Conservation (phyloP, 1,140 invertebrate species). For the Argopecten irradians region DNA sequence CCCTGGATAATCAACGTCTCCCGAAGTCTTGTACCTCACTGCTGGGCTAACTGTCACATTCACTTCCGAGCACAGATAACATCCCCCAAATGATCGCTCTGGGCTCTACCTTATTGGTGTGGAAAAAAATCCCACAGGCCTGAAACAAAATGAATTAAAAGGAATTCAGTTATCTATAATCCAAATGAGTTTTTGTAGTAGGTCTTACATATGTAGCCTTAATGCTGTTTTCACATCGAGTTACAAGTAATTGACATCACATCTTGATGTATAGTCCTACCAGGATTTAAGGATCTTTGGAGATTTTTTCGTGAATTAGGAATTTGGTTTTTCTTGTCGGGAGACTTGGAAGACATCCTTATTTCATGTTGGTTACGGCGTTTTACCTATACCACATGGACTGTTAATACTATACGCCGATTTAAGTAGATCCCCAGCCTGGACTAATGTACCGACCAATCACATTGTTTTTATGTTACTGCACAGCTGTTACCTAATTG, state of each 20-base stretch:
- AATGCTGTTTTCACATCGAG: not conserved
- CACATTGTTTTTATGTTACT: not conserved
- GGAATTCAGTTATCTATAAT: conserved; percentile 1
- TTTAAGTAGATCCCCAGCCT: not conserved
- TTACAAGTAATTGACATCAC: not conserved
- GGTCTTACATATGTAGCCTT: not conserved
- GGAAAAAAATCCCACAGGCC: not conserved
- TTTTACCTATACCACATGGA: conserved; percentile 5
- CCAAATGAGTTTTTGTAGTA: not conserved
- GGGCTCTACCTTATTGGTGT: not conserved
- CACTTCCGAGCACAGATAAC: not conserved
- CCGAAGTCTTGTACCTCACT: not conserved
- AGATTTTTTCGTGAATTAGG: not conserved
- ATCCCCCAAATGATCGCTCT: not conserved
- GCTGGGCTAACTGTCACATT: not conserved
- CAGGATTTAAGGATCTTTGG: not conserved
- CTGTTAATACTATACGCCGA: not conserved
- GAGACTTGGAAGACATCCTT: not conserved
- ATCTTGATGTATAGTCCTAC: not conserved
- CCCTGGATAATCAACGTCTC: not conserved
- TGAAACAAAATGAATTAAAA: conserved; percentile 19
- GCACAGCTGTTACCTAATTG: not conserved
- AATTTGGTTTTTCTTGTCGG: not conserved
- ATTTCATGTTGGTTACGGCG: not conserved
- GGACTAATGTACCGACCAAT: not conserved